Evolutionary conservation across 2,888 invertebrate species (phyloP).

Genomic region (Plagodis dolabraria): DNA sequence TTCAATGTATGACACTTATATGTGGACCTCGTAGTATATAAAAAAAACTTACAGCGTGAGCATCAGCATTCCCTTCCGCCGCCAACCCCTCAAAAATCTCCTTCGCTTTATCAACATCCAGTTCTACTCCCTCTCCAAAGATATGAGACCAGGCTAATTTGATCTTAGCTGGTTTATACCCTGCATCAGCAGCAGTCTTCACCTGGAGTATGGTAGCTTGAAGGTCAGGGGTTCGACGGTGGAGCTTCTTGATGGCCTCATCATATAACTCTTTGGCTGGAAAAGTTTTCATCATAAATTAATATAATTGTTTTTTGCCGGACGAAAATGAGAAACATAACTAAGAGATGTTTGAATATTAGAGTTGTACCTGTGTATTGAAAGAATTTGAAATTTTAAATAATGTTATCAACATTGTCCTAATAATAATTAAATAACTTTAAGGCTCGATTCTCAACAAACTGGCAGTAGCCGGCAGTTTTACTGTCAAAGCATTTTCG

Average conservation of each 20-base stretch:
- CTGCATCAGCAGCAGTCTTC: slow-evolving; percentile 91
- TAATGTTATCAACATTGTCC: no score
- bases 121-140: slow-evolving; percentile 91
- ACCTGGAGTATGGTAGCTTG: slow-evolving; percentile 90
- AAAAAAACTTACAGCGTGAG: slow-evolving; percentile 90
- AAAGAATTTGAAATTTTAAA: no score
- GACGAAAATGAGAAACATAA: no score
- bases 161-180: slow-evolving; percentile 92
- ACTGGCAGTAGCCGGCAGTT: no score
- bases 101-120: slow-evolving; percentile 91
- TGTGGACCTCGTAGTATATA: slow-evolving; percentile 14
- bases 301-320: no score
- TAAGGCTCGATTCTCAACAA: no score
- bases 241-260: slow-evolving; percentile 88
- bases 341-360: no score
- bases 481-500: no score
- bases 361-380: no score
- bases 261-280: slow-evolving; percentile 91
- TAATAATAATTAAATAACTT: no score
- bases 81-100: slow-evolving; percentile 91
- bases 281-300: slow-evolving; percentile 27
- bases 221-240: slow-evolving; percentile 90
- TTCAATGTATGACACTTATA: no score
- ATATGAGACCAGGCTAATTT: slow-evolving; percentile 95
- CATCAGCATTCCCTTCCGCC: slow-evolving; percentile 92